These are phyloP conservation scores for Hydropsyche betteni DNA, from an alignment of 2,888 invertebrate genomes.

Conservation along the genomic window DNA sequence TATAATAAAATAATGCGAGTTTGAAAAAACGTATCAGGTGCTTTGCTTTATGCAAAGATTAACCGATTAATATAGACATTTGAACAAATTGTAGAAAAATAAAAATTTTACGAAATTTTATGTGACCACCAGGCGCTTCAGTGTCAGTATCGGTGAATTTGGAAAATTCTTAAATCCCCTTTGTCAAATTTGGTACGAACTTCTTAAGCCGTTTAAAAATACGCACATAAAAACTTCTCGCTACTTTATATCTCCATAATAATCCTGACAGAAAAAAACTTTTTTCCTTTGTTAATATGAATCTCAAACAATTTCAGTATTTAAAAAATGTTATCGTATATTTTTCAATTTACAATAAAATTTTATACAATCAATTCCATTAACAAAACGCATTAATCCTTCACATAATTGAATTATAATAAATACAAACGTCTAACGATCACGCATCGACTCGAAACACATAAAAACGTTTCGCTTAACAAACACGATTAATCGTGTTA, in stretches of 20 bases:
- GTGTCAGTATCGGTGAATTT: slow-evolving; percentile 21
- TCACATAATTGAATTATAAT: too few species aligned
- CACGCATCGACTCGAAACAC: too few species aligned
- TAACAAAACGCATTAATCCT: too few species aligned
- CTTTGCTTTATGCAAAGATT: neutral
- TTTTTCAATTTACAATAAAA: too few species aligned
- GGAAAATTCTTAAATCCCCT: slow-evolving; percentile 15
- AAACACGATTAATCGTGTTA: too few species aligned
- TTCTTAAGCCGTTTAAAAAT: slow-evolving; percentile 32
- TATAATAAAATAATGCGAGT: too few species aligned
- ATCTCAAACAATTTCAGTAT: too few species aligned
- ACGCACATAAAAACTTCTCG: slow-evolving; percentile 24
- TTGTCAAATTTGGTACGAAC: slow-evolving; percentile 22
- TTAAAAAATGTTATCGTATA: too few species aligned
- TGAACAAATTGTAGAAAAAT: neutral
- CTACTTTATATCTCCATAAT: slow-evolving; percentile 4
- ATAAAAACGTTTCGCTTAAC: too few species aligned
- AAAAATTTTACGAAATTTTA: neutral
- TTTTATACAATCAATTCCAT: too few species aligned
- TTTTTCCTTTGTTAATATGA: too few species aligned
- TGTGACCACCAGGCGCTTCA: neutral
- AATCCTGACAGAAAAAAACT: slow-evolving; percentile 10
- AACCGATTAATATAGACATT: neutral
- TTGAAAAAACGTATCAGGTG: neutral
- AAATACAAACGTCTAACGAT: too few species aligned